Evolutionary conservation across 2,888 invertebrate species (phyloP).

Genomic region (Epinotia bilunana): DNA sequence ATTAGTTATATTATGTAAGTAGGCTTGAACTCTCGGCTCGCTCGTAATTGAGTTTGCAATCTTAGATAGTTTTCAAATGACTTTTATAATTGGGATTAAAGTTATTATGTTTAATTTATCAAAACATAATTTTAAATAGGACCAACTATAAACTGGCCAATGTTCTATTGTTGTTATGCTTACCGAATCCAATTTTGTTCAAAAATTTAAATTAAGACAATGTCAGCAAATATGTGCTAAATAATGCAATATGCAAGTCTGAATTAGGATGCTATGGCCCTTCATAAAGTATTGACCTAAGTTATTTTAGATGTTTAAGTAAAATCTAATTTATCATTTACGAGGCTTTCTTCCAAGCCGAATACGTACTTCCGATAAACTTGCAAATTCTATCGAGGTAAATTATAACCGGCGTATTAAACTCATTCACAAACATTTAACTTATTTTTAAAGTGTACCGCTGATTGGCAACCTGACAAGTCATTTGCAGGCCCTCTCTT

Average conservation of each 20-base stretch:
- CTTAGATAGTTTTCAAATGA: constrained; percentile 38
- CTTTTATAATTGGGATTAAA: not conserved
- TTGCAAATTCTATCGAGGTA: not conserved
- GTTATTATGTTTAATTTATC: constrained; percentile 8
- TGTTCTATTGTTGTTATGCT: not conserved
- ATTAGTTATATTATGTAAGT: constrained; percentile 23
- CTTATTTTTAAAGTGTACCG: not conserved
- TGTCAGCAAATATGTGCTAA: not conserved
- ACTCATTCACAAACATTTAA: not conserved
- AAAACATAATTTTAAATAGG: not conserved
- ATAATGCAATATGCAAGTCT: not conserved
- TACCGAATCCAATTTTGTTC: constrained; percentile 8
- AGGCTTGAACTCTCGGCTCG: constrained; percentile 21
- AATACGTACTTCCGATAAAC: not conserved
- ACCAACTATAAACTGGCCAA: constrained; percentile 10
- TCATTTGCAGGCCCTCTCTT: not conserved
- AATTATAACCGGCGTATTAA: not conserved
- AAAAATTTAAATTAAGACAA: not conserved
- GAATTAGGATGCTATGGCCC: not conserved
- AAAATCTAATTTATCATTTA: not conserved
- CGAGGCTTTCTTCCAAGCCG: constrained; percentile 11
- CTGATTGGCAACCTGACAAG: not conserved
- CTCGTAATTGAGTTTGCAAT: constrained; percentile 16
- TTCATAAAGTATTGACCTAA: not conserved
- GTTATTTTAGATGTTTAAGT: constrained; percentile 5